phyloP scores from a whole-genome alignment of 2,113 vertebrate genomes.

The Centropus unirufus region DNA sequence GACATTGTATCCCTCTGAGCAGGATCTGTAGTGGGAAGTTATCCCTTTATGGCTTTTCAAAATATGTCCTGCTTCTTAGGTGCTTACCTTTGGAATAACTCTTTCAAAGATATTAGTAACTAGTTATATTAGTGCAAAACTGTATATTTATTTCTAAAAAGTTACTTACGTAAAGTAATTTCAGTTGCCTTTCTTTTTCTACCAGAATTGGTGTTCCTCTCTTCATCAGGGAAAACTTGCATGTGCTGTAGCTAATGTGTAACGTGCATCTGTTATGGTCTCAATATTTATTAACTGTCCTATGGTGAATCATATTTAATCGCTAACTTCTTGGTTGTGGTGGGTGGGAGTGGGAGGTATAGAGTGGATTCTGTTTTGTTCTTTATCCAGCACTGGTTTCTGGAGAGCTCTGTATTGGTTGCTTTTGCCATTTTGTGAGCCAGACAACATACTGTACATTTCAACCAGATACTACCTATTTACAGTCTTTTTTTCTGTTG shows the following conservation, averaged over 20 bases:
- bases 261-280: not conserved
- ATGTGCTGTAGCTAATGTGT: not conserved
- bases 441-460: not conserved
- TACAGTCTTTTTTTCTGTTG: not conserved
- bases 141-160: not conserved
- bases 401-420: not conserved
- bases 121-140: not conserved
- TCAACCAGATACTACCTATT: not conserved
- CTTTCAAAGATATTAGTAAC: not conserved
- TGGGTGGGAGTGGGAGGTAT: not conserved
- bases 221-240: not conserved
- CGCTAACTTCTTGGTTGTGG: not conserved
- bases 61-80: not conserved
- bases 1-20: not conserved
- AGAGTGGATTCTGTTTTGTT: not conserved
- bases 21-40: not conserved
- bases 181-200: fast-evolving
- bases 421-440: not conserved
- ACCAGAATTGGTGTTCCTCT: not conserved
- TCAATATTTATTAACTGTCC: not conserved
- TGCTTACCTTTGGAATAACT: not conserved
- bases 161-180: not conserved
- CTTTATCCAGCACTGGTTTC: not conserved
- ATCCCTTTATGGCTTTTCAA: not conserved
- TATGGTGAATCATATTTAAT: not conserved